A percentile compares a stretch with the other conserved stretches of the same genome.
These are phyloP conservation scores for Chelonia mydas DNA, from an alignment of 2,797 vertebrate species.

Conservation along the genomic window DNA sequence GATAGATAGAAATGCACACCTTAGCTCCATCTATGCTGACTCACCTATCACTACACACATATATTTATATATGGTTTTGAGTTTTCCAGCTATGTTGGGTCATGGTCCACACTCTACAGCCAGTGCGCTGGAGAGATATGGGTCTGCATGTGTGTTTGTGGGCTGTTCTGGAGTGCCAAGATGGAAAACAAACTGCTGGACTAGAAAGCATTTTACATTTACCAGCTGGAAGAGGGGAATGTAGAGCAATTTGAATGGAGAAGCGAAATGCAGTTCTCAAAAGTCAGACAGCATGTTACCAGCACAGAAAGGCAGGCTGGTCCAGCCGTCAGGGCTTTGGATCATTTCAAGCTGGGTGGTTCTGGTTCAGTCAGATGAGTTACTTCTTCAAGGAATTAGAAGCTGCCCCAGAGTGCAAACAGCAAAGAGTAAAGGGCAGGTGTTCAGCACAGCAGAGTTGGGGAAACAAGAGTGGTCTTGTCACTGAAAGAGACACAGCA, in stretches of 20 bases:
- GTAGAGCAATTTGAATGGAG: neutral
- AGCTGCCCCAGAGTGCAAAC: neutral
- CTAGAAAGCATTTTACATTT: neutral
- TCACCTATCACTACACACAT: neutral
- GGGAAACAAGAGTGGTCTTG: neutral
- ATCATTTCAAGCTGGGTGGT: neutral
- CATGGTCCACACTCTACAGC: neutral
- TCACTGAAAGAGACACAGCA: neutral
- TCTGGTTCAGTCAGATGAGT: neutral
- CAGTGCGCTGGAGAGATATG: neutral
- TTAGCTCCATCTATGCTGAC: neutral
- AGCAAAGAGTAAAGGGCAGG: neutral
- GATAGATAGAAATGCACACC: neutral
- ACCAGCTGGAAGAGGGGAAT: neutral
- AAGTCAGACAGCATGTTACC: neutral
- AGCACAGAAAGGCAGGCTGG: neutral
- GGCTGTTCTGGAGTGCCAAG: neutral
- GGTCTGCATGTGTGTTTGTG: neutral
- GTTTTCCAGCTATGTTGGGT: neutral
- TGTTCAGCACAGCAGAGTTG: neutral
- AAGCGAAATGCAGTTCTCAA: neutral
- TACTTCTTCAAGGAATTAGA: neutral
- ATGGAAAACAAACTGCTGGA: neutral
- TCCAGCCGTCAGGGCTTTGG: neutral
- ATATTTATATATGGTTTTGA: too few relatives aligned